phyloP scores from a whole-genome alignment of 2,888 invertebrate genomes.

The Leucozona laternaria region DNA sequence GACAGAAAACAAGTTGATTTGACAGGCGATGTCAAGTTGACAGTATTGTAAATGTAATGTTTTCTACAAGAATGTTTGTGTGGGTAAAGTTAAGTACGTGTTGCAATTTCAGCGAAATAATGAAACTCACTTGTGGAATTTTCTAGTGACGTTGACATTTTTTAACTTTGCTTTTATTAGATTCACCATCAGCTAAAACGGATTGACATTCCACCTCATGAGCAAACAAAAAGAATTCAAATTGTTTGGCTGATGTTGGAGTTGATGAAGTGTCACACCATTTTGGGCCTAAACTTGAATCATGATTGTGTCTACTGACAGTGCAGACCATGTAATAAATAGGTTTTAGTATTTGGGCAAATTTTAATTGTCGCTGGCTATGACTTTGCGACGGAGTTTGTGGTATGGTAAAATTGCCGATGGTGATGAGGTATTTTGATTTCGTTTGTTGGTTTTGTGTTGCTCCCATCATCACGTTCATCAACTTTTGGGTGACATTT shows the following conservation, averaged over 20 bases:
- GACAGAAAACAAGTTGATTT: conserved; percentile 30
- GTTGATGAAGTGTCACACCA: not conserved
- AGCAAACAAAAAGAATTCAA: conserved; percentile 38
- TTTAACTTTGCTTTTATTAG: conserved; percentile 36
- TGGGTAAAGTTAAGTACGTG: not conserved
- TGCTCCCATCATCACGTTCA: not conserved
- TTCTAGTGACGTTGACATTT: conserved; percentile 50
- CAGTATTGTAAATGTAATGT: conserved; percentile 56
- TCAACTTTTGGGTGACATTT: conserved; percentile 44
- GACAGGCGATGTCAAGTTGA: conserved; percentile 66
- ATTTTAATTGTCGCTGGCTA: not conserved
- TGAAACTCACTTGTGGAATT: conserved; percentile 68
- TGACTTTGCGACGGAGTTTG: not conserved
- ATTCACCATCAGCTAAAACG: conserved; percentile 28
- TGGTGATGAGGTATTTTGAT: conserved; percentile 39
- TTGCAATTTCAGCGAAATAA: conserved; percentile 12
- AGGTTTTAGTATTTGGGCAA: not conserved
- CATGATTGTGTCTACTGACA: not conserved
- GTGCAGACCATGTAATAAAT: not conserved
- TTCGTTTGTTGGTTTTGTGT: conserved; percentile 19
- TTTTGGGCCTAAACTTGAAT: not conserved
- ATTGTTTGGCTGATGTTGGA: not conserved
- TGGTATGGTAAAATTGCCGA: not conserved
- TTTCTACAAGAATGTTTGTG: not conserved
- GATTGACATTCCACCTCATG: not conserved